These are phyloP conservation scores for Myotis pilosus DNA, from an alignment of 2,797 vertebrate genomes.

Conservation along the genomic window DNA sequence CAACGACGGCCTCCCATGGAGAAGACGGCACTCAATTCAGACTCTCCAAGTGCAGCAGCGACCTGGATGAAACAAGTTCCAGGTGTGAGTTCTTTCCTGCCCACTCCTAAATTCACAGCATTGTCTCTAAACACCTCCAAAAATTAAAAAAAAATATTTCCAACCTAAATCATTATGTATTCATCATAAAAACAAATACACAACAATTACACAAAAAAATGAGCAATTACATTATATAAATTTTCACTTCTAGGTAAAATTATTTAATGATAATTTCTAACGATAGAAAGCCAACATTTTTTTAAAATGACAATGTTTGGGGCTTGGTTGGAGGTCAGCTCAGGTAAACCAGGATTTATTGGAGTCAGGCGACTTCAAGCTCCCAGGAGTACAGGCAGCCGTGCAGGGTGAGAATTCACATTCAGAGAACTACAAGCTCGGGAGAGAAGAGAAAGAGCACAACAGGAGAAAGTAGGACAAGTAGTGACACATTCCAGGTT, in stretches of 20 bases:
- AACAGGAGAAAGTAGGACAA: not conserved
- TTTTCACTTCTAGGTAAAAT: not conserved
- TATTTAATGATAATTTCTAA: not conserved
- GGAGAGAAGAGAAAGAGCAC: not conserved
- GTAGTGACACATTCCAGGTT: not conserved
- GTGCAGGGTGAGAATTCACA: not conserved
- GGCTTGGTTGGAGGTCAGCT: not conserved
- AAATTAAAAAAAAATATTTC: not conserved
- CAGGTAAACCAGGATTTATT: not conserved
- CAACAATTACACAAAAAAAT: not conserved
- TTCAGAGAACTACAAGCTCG: not conserved
- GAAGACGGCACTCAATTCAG: not conserved
- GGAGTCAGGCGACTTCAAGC: not conserved
- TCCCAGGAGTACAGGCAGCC: no score
- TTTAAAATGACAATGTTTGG: not conserved
- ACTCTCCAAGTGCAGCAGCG: fast-evolving
- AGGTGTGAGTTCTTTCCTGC: not conserved
- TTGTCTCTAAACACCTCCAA: not conserved
- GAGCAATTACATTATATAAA: not conserved
- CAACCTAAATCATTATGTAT: not conserved
- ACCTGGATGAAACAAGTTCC: not conserved
- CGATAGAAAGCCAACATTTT: not conserved
- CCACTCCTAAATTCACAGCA: not conserved
- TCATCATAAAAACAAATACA: slow-evolving; percentile 17
- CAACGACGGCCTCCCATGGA: not conserved